A percentile compares a stretch with the other conserved stretches of the same genome.
Evolutionary conservation across 2,113 vertebrate genomes (phyloP).

Genomic region (Silurus asotus): DNA sequence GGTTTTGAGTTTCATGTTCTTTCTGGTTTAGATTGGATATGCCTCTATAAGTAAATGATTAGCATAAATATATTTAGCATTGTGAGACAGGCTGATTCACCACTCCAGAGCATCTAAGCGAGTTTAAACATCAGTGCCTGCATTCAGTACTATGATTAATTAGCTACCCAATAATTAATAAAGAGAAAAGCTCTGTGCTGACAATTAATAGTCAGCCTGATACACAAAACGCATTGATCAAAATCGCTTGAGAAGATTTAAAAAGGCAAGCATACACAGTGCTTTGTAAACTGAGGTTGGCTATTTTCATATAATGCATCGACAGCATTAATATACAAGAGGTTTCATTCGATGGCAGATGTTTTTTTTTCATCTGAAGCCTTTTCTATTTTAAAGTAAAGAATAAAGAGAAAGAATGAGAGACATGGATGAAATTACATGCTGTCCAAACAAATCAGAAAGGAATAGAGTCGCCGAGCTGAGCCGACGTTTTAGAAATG

Average conservation of each 20-base stretch:
- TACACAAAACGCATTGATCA: background rate
- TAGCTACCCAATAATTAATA: background rate
- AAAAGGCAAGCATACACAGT: background rate
- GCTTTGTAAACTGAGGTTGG: background rate
- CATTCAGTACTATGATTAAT: conserved; percentile 1
- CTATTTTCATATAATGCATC: background rate
- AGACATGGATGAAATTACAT: conserved; percentile 46
- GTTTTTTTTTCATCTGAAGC: background rate
- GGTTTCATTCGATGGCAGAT: too few species aligned
- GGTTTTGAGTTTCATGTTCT: background rate
- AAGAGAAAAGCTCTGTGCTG: background rate
- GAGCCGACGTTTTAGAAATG: conserved; percentile 35
- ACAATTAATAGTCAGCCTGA: background rate
- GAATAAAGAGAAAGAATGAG: background rate
- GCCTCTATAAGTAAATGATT: conserved; percentile 8
- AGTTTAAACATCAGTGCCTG: conserved; percentile 6
- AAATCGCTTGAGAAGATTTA: background rate
- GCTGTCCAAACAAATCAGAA: conserved; percentile 59
- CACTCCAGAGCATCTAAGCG: background rate
- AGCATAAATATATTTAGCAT: conserved; percentile 11
- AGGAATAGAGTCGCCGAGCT: conserved; percentile 26
- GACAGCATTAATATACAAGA: background rate
- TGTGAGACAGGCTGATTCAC: conserved; percentile 4
- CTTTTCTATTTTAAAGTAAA: background rate
- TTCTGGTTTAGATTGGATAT: background rate